These are phyloP conservation scores for Dynastes grantii DNA, from an alignment of 2,888 invertebrate species.

Conservation along the genomic window DNA sequence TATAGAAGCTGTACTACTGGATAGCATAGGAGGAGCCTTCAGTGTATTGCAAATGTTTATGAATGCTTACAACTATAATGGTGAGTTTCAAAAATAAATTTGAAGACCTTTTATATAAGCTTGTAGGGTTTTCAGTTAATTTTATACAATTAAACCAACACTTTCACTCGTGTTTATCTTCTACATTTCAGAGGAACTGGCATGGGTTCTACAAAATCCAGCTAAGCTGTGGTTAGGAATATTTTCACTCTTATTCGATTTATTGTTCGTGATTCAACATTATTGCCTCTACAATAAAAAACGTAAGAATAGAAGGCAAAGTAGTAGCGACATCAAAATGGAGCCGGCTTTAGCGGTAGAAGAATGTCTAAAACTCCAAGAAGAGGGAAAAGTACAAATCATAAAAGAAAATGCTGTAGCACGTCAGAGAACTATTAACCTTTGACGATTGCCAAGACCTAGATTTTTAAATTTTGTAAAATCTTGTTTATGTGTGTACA, in stretches of 20 bases:
- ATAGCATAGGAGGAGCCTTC: constrained; percentile 91
- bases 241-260: constrained; percentile 49
- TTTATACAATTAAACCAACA: too few species aligned
- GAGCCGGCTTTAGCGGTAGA: constrained; percentile 26
- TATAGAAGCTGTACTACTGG: constrained; percentile 94
- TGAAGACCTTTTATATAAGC: too few species aligned
- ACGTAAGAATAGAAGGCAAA: constrained; percentile 27
- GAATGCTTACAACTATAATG: constrained; percentile 86
- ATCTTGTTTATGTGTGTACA: too few species aligned
- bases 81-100: constrained; percentile 66
- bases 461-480: too few species aligned
- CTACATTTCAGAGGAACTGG: background rate
- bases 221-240: constrained; percentile 53
- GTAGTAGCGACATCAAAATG: constrained; percentile 30
- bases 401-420: background rate
- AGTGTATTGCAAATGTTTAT: constrained; percentile 95
- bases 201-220: constrained; percentile 52
- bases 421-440: background rate
- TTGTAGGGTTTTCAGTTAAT: too few species aligned
- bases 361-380: constrained; percentile 13
- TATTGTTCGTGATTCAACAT: constrained; percentile 52
- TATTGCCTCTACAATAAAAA: constrained; percentile 50
- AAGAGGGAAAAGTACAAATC: background rate
- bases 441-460: too few species aligned
- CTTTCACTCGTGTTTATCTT: background rate